Base-by-base conservation (phyloP, 2,888 invertebrate genomes). In the Iphiclides podalirius region DNA sequence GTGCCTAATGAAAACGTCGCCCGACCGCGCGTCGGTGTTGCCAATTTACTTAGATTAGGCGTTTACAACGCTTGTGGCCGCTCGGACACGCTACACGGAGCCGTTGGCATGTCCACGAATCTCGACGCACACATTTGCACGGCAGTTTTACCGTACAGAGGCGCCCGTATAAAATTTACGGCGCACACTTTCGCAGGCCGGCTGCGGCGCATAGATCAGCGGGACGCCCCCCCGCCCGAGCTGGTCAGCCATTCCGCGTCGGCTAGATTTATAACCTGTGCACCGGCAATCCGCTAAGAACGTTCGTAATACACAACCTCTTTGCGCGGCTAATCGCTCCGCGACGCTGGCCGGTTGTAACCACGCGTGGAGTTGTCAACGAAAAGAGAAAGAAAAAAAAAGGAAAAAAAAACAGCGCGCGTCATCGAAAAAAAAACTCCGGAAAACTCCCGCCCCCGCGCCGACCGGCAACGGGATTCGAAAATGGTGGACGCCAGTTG, bases 201-300 rank as follows among this genome's bases (percentile, higher is more conserved):
- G 57, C 58, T 58, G 63, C 78, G 77, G 81, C 79, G 75, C 75
- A 70, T 72, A 77, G 75, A 75, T 79, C 79, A 73, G 77, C 77
- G 75, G 66, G 72, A 64, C 68, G 78, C 76, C 77, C 68, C 77
- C 76, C 77, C 79, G 78, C 66, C 63, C 68, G 70, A 58, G 66
- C 71, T 80, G 86, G 86, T 84, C 87, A 86, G 87, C 85, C 86
- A 85, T 87, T 86, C 75, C 85, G 83, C 82, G 86, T 84, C 82
- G 79, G 72, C 79, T 78, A 84, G 87, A 88, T 88, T 88, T 87
- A 88, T 86, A 82, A 79, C 81, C 83, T 80, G 79, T 79, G 79
- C 77, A 75, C 75, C 69, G 74, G 74, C n/a, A n/a, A n/a, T n/a
- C 72, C 60, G 77, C 72, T 76, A 83, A 85, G 86, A 85, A 79